Evolutionary conservation across 2,888 invertebrate species (phyloP).

Genomic region (Hoplodrina blanda): DNA sequence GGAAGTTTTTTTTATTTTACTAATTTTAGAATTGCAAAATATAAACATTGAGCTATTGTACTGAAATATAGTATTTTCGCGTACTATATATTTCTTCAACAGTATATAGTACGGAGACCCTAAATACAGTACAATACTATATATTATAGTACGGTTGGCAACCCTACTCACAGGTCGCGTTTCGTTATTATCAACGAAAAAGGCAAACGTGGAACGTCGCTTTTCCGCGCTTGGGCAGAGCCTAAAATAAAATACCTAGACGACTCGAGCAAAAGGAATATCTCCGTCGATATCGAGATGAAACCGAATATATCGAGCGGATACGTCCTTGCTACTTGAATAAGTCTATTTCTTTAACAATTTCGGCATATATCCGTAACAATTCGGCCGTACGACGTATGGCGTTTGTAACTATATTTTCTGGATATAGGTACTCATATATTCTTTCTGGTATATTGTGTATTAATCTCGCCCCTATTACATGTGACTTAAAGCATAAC

Average conservation of each 20-base stretch:
- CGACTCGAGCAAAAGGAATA: constrained; percentile 40
- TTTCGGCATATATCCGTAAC: constrained; percentile 43
- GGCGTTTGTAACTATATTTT: constrained; percentile 32
- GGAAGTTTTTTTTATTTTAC: too few relatives aligned
- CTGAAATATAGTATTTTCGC: too few relatives aligned
- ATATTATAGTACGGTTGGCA: too few relatives aligned
- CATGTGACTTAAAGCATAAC: too few relatives aligned
- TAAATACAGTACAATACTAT: too few relatives aligned
- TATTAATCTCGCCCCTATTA: too few relatives aligned
- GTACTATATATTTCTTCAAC: too few relatives aligned
- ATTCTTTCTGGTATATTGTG: neutral
- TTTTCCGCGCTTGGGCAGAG: constrained; percentile 16
- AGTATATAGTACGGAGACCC: too few relatives aligned
- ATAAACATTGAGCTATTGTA: too few relatives aligned
- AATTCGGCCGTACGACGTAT: constrained; percentile 34
- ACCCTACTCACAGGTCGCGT: constrained; percentile 7
- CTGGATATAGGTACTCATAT: neutral
- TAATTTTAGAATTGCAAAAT: too few relatives aligned
- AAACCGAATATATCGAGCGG: constrained; percentile 47
- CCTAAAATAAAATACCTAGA: constrained; percentile 36
- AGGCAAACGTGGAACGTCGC: constrained; percentile 16
- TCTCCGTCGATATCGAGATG: constrained; percentile 42
- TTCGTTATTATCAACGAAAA: constrained; percentile 22
- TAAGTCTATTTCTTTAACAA: constrained; percentile 43
- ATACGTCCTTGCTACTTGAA: constrained; percentile 42